phyloP scores from a whole-genome alignment of 2,113 vertebrate species.

The Dicerorhinus sumatrensis region DNA sequence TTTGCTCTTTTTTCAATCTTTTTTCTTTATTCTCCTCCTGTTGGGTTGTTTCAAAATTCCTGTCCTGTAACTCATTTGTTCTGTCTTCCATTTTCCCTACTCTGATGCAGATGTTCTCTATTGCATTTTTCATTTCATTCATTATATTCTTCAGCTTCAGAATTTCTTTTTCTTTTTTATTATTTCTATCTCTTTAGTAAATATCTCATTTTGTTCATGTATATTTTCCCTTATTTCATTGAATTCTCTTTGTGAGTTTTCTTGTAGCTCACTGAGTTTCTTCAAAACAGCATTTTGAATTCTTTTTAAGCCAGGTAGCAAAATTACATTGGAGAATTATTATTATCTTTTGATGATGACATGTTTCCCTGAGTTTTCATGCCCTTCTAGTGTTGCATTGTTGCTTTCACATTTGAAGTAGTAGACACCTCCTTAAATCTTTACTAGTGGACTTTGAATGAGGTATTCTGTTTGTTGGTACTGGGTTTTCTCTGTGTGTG shows the following conservation, averaged over 20 bases:
- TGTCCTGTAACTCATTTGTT: not conserved
- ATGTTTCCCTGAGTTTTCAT: not conserved
- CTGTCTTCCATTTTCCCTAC: not conserved
- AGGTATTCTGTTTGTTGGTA: not conserved
- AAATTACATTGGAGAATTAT: not conserved
- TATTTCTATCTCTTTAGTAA: not conserved
- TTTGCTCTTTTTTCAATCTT: not conserved
- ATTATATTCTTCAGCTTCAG: not conserved
- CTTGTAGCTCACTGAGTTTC: not conserved
- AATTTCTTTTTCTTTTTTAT: not conserved
- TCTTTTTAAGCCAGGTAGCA: not conserved
- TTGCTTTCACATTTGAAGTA: not conserved
- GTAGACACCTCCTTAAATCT: not conserved
- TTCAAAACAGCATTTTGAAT: not conserved
- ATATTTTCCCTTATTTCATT: not conserved
- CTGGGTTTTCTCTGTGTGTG: not conserved
- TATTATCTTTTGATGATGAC: not conserved
- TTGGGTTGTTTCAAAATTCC: not conserved
- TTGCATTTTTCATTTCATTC: not conserved
- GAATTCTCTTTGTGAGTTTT: not conserved
- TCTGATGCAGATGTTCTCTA: not conserved
- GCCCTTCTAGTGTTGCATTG: not conserved
- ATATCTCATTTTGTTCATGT: not conserved
- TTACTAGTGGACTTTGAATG: not conserved
- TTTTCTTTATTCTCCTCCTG: not conserved